phyloP scores from a whole-genome alignment of 2,797 vertebrate genomes.

The Pogonophryne albipinna region DNA sequence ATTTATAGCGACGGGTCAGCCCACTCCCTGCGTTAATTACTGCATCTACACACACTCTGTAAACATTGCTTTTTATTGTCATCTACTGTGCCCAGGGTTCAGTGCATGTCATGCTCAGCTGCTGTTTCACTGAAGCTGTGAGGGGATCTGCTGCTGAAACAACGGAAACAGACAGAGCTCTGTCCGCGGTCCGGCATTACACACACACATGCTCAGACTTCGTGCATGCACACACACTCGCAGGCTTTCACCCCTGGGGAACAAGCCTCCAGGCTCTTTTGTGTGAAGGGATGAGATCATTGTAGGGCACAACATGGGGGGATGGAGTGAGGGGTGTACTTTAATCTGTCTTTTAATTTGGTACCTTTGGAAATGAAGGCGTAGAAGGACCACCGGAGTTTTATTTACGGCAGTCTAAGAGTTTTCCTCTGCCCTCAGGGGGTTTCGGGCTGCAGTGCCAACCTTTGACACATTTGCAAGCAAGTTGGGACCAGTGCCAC shows the following conservation, averaged over 20 bases:
- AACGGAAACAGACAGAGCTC: constrained; percentile 65
- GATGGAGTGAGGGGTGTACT: constrained; percentile 53
- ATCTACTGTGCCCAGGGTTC: constrained; percentile 1
- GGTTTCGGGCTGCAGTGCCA: constrained; percentile 24
- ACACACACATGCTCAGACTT: constrained; percentile 27
- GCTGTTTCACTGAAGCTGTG: constrained; percentile 46
- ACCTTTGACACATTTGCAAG: constrained; percentile 54
- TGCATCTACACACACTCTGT: constrained; percentile 4
- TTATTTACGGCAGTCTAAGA: constrained; percentile 41
- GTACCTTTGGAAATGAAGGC: background rate
- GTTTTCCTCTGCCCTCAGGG: constrained; percentile 50
- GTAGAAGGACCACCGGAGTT: constrained; percentile 32
- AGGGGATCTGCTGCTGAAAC: constrained; percentile 51
- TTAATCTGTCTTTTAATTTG: constrained; percentile 31
- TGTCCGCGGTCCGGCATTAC: constrained; percentile 57
- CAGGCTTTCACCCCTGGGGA: constrained; percentile 59
- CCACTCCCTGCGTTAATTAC: background rate
- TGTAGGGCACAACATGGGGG: constrained; percentile 54
- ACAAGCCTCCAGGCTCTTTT: constrained; percentile 78
- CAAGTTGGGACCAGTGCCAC: constrained; percentile 56
- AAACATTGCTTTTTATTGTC: constrained; percentile 8
- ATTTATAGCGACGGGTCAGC: background rate
- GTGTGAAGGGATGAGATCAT: constrained; percentile 79
- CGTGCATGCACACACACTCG: constrained; percentile 10
- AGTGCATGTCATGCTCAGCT: constrained; percentile 49